Evolutionary conservation across 2,797 vertebrate species (phyloP).

Genomic region (Eospalax fontanierii): DNA sequence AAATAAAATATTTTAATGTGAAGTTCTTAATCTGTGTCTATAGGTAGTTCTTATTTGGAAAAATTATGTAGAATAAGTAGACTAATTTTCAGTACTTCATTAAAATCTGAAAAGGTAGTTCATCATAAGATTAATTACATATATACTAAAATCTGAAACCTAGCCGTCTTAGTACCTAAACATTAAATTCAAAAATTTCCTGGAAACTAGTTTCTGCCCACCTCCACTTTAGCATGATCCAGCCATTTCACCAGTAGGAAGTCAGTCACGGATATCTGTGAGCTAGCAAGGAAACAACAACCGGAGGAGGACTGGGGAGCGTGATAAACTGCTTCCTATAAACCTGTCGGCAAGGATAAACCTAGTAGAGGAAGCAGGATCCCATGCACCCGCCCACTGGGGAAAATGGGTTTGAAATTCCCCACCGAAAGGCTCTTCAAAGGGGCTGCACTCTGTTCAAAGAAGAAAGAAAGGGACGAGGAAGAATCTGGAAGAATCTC

Average conservation of each 20-base stretch:
- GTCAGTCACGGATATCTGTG: conserved; percentile 23
- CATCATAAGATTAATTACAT: not conserved
- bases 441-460: not conserved
- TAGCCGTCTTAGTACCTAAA: not conserved
- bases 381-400: not conserved
- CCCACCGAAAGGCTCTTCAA: not conserved
- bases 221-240: not conserved
- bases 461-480: not conserved
- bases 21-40: not conserved
- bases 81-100: not conserved
- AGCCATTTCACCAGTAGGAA: not conserved
- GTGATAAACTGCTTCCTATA: conserved; percentile 36
- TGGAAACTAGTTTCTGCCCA: conserved; percentile 43
- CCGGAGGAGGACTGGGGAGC: not conserved
- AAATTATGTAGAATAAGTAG: not conserved
- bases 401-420: conserved; percentile 53
- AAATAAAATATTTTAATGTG: not conserved
- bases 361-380: conserved; percentile 53
- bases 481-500: conserved; percentile 27
- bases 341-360: conserved; percentile 68
- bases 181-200: conserved; percentile 19
- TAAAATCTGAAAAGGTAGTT: conserved; percentile 10
- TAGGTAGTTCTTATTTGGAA: not conserved
- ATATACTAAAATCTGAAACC: conserved; percentile 29
- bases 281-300: conserved; percentile 54